Conservation (phyloP, 2,797 vertebrate species). For the Lepus townsendii region DNA sequence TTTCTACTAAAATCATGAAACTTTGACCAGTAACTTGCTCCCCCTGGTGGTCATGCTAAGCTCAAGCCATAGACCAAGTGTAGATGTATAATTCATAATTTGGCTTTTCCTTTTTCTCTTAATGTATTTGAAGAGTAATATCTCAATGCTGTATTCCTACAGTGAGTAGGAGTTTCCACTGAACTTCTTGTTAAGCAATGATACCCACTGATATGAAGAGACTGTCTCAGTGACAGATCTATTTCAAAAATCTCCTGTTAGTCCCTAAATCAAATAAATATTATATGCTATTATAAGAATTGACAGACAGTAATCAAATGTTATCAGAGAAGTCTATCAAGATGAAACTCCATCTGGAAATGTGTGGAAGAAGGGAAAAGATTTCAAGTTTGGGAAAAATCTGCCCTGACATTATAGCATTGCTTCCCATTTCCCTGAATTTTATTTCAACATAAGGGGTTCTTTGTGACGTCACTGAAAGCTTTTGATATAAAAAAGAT, state of each 20-base stretch:
- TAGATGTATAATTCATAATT: background rate
- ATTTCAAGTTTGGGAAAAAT: conserved; percentile 1
- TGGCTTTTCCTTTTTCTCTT: background rate
- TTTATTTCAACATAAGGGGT: background rate
- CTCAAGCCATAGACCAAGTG: conserved; percentile 49
- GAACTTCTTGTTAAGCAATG: background rate
- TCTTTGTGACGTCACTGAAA: conserved; percentile 52
- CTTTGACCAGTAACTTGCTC: conserved; percentile 75
- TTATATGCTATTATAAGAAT: background rate
- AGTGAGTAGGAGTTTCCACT: background rate
- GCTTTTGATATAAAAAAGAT: conserved; percentile 58
- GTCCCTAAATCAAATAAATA: background rate
- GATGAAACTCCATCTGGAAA: background rate
- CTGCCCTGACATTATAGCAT: background rate
- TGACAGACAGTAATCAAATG: background rate
- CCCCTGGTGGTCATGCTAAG: conserved; percentile 73
- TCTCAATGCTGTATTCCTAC: background rate
- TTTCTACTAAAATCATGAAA: conserved; percentile 38
- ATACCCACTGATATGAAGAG: background rate
- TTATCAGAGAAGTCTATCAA: background rate
- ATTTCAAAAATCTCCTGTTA: conserved; percentile 17
- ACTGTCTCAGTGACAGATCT: background rate
- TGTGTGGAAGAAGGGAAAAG: background rate
- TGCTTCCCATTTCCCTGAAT: conserved; percentile 2
- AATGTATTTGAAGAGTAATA: background rate